Evolutionary conservation across 2,113 vertebrate species (phyloP), one percentile per base, ranked within the genome.

Genomic region (Procapra przewalskii): DNA sequence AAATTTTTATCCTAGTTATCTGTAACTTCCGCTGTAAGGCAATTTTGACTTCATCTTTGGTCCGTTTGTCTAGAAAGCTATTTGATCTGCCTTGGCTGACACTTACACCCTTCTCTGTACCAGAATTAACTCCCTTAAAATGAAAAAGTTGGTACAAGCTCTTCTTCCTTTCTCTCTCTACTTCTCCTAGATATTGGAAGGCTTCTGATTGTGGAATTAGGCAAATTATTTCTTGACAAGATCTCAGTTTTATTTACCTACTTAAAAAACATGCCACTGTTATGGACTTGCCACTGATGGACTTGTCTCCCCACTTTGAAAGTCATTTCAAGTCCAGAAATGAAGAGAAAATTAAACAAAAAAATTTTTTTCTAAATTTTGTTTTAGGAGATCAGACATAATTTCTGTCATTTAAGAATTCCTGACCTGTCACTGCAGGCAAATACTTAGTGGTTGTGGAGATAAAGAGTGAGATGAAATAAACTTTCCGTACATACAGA

Each of bases 61-160:
- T 86, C 4, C 2, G 15, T 90, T 87, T 50, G 15, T 25, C 16
- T 48, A 60, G 52, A 94, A 94, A 95, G 9, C 11, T 55, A 48
- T 50, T 50, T 52, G 14, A 57, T 23, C 2, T 16, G 4, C 2
- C 2, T 19, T 80, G 4, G 11, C 9, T 45, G 40, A 55, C 13
- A 19, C 0, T 16, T 33, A 23, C 1, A 10, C 2, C 33, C 3
- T 13, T 45, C 23, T 83, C 31, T 3, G 6, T 1, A 3, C 36
- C 7, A 81, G 6, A 92, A 40, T 67, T 43, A 62, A 79, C 1
- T 59, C 6, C 59, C 23, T 48, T 71, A 88, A 45, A 27, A 59
- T 54, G 3, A 21, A 67, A 5, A 3, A 15, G 7, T 48, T 50
- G 1, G 4, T 54, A 25, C 3, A 15, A 43, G 4, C 15, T 45